phyloP scores from a whole-genome alignment of 1,140 invertebrate species.

The Andrena cerasifolii region DNA sequence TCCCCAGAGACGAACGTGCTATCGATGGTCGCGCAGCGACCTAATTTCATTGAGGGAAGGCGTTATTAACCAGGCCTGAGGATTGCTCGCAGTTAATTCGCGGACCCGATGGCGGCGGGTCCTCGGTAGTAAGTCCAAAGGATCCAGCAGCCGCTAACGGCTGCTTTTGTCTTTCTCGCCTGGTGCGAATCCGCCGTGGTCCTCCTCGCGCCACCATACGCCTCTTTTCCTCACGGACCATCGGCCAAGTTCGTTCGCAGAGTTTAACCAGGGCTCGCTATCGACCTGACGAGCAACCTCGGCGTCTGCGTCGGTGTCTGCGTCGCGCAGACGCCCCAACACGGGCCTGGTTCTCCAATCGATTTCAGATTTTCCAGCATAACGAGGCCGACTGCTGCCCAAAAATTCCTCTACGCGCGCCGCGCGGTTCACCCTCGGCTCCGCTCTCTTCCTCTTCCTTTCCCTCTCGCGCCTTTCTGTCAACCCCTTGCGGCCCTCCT shows the following conservation, averaged over 20 bases:
- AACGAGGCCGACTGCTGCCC: conserved; percentile 77
- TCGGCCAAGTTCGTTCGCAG: conserved; percentile 72
- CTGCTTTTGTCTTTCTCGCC: conserved; percentile 23
- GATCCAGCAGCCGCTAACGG: conserved; percentile 16
- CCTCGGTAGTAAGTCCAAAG: conserved; percentile 10
- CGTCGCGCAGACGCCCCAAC: conserved; percentile 76
- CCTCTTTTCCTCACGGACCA: conserved; percentile 72
- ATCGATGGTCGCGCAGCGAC: conserved; percentile 34
- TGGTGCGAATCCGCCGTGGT: conserved; percentile 1
- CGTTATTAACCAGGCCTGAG: conserved; percentile 59
- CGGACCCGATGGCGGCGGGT: conserved; percentile 52
- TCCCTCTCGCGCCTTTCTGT: conserved; percentile 34
- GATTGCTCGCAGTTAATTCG: conserved; percentile 74
- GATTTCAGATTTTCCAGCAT: conserved; percentile 79
- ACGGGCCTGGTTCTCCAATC: conserved; percentile 73
- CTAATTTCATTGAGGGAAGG: conserved; percentile 62
- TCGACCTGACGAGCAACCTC: conserved; percentile 77
- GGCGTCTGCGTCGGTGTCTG: conserved; percentile 77
- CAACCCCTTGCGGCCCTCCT: conserved; percentile 31
- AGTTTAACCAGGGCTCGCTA: conserved; percentile 78
- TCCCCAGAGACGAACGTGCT: background rate
- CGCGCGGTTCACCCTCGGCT: conserved; percentile 16
- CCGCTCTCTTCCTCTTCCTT: conserved; percentile 22
- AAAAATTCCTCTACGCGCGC: conserved; percentile 70
- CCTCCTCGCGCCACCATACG: conserved; percentile 36